Conservation (phyloP, 2,888 invertebrate genomes). For the Cecidostiba fungosa region DNA sequence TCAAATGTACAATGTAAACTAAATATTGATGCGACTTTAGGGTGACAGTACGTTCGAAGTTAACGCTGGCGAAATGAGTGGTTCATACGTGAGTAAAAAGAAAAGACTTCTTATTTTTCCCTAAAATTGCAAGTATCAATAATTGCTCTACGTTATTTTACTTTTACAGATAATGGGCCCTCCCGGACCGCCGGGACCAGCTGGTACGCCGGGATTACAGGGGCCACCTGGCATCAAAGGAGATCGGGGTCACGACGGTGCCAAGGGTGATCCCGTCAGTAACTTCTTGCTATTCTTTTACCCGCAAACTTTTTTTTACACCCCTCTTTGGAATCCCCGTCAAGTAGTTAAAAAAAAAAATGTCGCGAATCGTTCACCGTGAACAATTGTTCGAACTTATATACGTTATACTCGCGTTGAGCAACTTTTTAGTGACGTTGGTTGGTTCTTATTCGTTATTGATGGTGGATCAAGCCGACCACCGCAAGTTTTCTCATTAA, state of each 20-base stretch:
- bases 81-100: conserved; percentile 73
- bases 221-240: conserved; percentile 94
- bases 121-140: neutral
- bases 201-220: conserved; percentile 87
- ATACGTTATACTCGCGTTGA: neutral
- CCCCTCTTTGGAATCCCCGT: neutral
- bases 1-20: conserved; percentile 13
- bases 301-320: neutral
- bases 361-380: no score
- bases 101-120: neutral
- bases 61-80: conserved; percentile 87
- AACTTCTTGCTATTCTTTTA: neutral
- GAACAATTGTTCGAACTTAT: neutral
- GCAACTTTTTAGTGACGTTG: conserved; percentile 20
- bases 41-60: conserved; percentile 91
- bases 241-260: conserved; percentile 90
- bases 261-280: conserved; percentile 91
- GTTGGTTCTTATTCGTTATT: neutral
- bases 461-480: neutral
- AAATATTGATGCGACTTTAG: conserved; percentile 82
- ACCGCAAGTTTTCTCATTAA: conserved; percentile 57
- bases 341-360: conserved; percentile 32
- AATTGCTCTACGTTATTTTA: neutral
- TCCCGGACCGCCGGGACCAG: conserved; percentile 89
- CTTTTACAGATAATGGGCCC: conserved; percentile 83